These are phyloP conservation scores for Amblyopsis hoosieri DNA, from an alignment of 2,797 vertebrate genomes.

Conservation along the genomic window DNA sequence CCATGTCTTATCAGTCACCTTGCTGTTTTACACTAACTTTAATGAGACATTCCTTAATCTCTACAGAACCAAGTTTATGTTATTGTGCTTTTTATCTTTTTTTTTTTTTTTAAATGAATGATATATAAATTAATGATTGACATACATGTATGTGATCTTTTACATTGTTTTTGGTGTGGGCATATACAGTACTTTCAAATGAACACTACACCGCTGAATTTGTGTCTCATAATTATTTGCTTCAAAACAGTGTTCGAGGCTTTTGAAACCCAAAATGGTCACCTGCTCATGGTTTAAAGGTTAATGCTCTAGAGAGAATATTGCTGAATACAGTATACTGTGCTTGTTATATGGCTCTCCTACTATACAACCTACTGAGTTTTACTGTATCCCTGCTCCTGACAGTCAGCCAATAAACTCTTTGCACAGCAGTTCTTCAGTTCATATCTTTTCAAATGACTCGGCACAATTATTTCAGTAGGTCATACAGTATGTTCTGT, in stretches of 20 bases:
- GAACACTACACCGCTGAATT: constrained; percentile 1
- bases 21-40: constrained; percentile 17
- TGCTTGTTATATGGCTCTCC: constrained; percentile 59
- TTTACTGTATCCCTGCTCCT: constrained; percentile 48
- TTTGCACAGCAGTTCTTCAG: constrained; percentile 56
- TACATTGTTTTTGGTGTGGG: constrained; percentile 11
- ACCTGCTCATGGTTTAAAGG: constrained; percentile 30
- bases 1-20: constrained; percentile 15
- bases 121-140: constrained; percentile 31
- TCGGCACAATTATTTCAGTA: no score
- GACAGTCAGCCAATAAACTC: constrained; percentile 71
- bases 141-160: constrained; percentile 13
- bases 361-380: constrained; percentile 35
- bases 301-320: constrained; percentile 41
- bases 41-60: constrained; percentile 67
- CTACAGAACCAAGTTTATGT: constrained; percentile 47
- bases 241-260: constrained; percentile 19
- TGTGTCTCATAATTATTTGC: constrained; percentile 7
- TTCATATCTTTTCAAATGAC: no score
- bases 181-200: no score
- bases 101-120: constrained; percentile 40
- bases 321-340: constrained; percentile 66
- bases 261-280: constrained; percentile 31
- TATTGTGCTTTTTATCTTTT: constrained; percentile 30
- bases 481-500: no score